Conservation (phyloP, 2,113 vertebrate species). For the Formicarius rufipectus region DNA sequence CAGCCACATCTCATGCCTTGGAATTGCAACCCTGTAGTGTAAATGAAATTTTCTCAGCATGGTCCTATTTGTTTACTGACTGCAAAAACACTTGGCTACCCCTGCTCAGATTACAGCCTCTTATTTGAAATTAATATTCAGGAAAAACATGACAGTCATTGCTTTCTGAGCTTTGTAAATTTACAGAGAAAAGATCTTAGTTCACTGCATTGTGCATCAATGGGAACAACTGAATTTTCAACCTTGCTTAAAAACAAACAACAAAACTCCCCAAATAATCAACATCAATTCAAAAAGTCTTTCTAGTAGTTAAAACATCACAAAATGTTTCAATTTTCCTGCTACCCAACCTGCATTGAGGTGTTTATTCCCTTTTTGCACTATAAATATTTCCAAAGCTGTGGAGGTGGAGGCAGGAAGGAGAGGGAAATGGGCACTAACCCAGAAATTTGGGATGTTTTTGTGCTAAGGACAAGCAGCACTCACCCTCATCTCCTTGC, state of each 20-base stretch:
- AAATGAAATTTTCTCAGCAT: background rate
- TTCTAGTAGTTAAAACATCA: background rate
- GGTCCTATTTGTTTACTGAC: background rate
- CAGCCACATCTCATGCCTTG: background rate
- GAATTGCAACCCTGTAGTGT: background rate
- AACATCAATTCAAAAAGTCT: background rate
- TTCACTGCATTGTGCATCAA: background rate
- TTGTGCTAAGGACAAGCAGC: background rate
- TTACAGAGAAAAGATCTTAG: background rate
- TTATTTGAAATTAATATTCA: background rate
- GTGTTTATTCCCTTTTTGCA: background rate
- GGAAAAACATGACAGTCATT: background rate
- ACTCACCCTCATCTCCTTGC: background rate
- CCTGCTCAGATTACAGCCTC: background rate
- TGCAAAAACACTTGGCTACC: background rate
- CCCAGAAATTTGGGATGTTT: background rate
- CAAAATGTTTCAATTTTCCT: background rate
- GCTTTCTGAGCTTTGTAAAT: background rate
- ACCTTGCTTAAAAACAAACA: background rate
- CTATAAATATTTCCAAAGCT: background rate
- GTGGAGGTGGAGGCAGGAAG: background rate
- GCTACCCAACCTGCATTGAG: background rate
- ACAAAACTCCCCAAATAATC: background rate
- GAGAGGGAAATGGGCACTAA: background rate
- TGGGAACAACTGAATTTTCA: background rate